phyloP scores from a whole-genome alignment of 1,140 invertebrate species.

The Leptopilina clavipes region DNA sequence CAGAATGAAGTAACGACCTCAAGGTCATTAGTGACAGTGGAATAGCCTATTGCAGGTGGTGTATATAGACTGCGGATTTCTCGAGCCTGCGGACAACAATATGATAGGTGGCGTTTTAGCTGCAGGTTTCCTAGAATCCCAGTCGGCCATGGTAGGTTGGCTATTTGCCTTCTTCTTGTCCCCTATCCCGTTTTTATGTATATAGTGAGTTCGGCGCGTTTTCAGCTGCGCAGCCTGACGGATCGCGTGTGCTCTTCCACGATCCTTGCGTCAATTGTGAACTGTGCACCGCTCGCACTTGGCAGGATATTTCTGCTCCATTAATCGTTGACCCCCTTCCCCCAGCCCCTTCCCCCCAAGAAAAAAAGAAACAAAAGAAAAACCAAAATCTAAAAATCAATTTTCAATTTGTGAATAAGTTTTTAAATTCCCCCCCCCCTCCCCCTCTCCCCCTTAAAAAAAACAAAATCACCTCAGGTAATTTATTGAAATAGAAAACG shows the following conservation, averaged over 20 bases:
- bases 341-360: background rate
- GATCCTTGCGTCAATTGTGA: slow-evolving; percentile 17
- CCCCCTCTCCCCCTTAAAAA: background rate
- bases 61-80: no score
- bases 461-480: no score
- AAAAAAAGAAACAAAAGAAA: background rate
- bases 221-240: slow-evolving; percentile 35
- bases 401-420: background rate
- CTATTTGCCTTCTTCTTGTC: no score
- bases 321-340: background rate
- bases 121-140: slow-evolving; percentile 4
- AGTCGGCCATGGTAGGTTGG: slow-evolving; percentile 26
- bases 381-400: background rate
- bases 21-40: no score
- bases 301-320: slow-evolving; percentile 34
- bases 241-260: slow-evolving; percentile 34
- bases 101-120: slow-evolving; percentile 9
- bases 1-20: no score
- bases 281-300: slow-evolving; percentile 24
- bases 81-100: background rate
- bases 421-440: no score
- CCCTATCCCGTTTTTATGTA: background rate
- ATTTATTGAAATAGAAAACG: no score
- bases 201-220: slow-evolving; percentile 37
- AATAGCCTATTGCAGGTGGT: no score